Base-by-base conservation (phyloP, 2,797 vertebrate species). In the Notolepis coatsorum region DNA sequence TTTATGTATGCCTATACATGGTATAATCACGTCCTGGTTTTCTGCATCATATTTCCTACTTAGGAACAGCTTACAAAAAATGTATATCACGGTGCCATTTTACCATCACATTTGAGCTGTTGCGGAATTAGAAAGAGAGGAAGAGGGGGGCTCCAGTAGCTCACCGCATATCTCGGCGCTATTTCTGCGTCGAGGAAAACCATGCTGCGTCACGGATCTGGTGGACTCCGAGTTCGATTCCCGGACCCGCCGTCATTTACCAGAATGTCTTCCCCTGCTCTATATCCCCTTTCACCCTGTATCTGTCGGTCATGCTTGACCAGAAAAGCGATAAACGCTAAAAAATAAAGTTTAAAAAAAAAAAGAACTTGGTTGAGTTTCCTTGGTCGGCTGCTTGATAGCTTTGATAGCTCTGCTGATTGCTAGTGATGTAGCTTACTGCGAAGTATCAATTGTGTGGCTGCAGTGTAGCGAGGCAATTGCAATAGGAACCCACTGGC, bases 401-500 rank as follows among this genome's bases (percentile, higher is more conserved):
- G 69, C 68, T 77, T 79, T 87, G 82, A 90, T 86, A 77, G 82
- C 85, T 84, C 86, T 77, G 62, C 84, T 81, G 86, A 84, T 88
- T 84, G 78, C 79, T 49, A 56, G 69, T 74, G 75, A 79, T 80
- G 81, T 76, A 61, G 80, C 75, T 78, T 57, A 82, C 78, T 79
- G 83, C 83, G 71, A 86, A 68, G 86, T 84, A 81, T 84, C 83
- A 88, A 86, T 87, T 81, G 82, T 67, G 59, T 75, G 69, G 71
- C 85, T 56, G 63, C 35, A 35, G 72, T 81, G 69, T 72, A 84
- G 77, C 65, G 76, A 88, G 79, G 77, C 83, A 84, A 84, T 82
- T 79, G 86, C 91, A 90, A 91, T 91, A 77, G 90, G 80, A 90
- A 87, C 79, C 83, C 82, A 86, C 85, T 85, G 72, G 79, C 88